Evolutionary conservation across 1,140 invertebrate genomes (phyloP).

Genomic region (Hormaphis cornu): DNA sequence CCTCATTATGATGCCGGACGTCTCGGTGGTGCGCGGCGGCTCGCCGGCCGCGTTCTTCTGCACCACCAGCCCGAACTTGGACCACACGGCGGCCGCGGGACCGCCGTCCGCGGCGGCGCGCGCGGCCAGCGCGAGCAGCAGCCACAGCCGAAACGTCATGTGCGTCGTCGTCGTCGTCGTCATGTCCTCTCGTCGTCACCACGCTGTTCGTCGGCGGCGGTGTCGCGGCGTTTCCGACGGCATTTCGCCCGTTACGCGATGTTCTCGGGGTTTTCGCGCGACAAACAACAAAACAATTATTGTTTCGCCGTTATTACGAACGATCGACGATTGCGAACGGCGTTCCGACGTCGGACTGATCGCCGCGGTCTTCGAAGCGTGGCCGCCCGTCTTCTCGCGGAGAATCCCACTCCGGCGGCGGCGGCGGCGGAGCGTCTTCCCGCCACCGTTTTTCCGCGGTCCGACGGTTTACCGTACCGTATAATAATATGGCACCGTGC

Average conservation of each 20-base stretch:
- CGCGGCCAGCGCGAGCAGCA: neutral
- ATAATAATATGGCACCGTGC: too few relatives aligned
- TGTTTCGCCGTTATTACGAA: too few relatives aligned
- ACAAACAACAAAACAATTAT: too few relatives aligned
- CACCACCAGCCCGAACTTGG: conserved; percentile 9
- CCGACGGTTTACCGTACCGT: neutral
- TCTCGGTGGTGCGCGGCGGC: conserved; percentile 12
- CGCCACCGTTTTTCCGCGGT: conserved; percentile 1
- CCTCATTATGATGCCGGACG: conserved; percentile 24
- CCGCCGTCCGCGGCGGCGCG: neutral
- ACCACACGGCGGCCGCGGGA: neutral
- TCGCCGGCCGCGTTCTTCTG: neutral
- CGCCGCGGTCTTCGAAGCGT: neutral
- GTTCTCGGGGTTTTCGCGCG: neutral
- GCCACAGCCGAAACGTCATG: too few relatives aligned
- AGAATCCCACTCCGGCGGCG: neutral
- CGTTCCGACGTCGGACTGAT: neutral
- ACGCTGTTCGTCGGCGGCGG: neutral
- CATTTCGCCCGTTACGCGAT: neutral
- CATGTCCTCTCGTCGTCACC: neutral
- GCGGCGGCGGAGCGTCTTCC: too few relatives aligned
- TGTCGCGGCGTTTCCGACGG: neutral
- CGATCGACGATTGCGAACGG: neutral
- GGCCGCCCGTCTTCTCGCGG: neutral
- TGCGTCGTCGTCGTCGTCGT: neutral